These are phyloP conservation scores for Poicephalus meyeri DNA, from an alignment of 2,113 vertebrate genomes.

Conservation along the genomic window DNA sequence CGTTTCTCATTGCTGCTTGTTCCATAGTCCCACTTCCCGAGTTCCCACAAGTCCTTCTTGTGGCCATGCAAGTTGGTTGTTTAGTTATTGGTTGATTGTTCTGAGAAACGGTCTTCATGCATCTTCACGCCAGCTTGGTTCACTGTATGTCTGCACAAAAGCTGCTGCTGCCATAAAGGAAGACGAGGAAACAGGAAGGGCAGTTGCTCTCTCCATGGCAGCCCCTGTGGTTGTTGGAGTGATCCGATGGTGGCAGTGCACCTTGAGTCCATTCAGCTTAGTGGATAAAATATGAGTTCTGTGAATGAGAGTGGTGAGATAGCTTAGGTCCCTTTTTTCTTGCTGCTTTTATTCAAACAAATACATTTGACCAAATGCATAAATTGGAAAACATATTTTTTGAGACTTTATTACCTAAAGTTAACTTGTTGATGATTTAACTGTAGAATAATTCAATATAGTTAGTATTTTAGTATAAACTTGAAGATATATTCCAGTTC, in stretches of 20 bases:
- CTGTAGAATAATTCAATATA: background rate
- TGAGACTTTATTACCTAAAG: background rate
- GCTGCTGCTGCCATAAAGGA: background rate
- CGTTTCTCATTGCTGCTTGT: background rate
- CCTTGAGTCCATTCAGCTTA: background rate
- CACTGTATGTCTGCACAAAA: background rate
- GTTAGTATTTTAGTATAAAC: background rate
- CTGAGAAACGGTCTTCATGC: background rate
- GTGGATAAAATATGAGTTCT: background rate
- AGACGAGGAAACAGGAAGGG: background rate
- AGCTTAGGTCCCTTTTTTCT: background rate
- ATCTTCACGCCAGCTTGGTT: background rate
- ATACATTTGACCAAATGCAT: background rate
- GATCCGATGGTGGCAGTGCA: background rate
- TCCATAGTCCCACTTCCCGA: background rate
- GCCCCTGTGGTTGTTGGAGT: background rate
- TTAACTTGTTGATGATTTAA: background rate
- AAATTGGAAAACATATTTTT: background rate
- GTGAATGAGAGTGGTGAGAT: background rate
- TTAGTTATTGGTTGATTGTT: background rate
- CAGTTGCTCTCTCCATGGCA: fast-evolving
- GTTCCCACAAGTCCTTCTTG: background rate
- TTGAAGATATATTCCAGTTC: background rate
- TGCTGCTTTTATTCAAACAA: background rate
- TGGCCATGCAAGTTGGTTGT: background rate